Evolutionary conservation across 2,888 invertebrate genomes (phyloP).

Genomic region (Ormyrus pomaceus): DNA sequence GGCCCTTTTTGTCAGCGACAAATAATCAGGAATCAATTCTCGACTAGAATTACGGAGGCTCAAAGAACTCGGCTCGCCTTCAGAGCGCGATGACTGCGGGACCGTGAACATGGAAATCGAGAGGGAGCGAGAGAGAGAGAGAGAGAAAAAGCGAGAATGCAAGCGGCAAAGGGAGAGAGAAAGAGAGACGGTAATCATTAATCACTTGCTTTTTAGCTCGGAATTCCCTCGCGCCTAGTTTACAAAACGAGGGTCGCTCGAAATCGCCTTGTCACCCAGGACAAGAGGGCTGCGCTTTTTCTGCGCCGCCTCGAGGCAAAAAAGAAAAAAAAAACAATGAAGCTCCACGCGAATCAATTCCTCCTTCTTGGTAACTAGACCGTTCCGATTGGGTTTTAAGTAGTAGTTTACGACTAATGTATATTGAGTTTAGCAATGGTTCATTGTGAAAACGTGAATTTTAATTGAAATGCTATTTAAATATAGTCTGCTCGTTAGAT

Average conservation of each 20-base stretch:
- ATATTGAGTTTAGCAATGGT: no score
- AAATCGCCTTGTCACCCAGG: constrained; percentile 71
- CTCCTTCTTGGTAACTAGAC: neutral
- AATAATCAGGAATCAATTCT: constrained; percentile 71
- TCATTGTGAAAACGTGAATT: no score
- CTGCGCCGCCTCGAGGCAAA: constrained; percentile 10
- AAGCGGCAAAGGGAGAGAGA: constrained; percentile 4
- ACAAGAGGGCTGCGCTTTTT: constrained; percentile 63
- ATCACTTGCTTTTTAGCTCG: constrained; percentile 73
- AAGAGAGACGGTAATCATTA: constrained; percentile 68
- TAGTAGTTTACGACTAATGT: no score
- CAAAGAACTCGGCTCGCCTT: constrained; percentile 60
- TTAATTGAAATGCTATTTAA: no score
- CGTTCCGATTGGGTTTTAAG: no score
- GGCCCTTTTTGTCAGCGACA: constrained; percentile 59
- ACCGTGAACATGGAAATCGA: constrained; percentile 5
- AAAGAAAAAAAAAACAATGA: constrained; percentile 3
- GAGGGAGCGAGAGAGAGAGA: constrained; percentile 33
- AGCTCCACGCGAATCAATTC: constrained; percentile 50
- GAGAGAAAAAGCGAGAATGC: neutral
- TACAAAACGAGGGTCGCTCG: constrained; percentile 71
- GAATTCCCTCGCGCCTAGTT: constrained; percentile 74
- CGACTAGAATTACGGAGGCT: constrained; percentile 59
- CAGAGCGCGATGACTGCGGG: constrained; percentile 12
- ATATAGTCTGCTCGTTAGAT: no score